Evolutionary conservation across 2,888 invertebrate genomes (phyloP).

Genomic region (Autographa gamma): DNA sequence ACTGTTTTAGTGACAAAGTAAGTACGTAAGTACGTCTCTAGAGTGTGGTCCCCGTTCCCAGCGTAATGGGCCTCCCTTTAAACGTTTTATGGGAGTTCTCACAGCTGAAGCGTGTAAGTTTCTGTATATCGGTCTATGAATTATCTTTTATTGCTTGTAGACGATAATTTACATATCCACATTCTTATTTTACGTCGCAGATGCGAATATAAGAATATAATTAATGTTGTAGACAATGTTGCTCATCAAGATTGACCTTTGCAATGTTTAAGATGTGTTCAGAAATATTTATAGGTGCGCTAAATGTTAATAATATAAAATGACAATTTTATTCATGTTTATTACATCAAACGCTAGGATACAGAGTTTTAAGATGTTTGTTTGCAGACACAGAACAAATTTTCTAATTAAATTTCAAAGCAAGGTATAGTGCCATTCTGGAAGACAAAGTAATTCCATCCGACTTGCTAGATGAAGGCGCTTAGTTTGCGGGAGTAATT

Average conservation of each 20-base stretch:
- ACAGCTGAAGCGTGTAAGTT: constrained; percentile 17
- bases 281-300: too few relatives aligned
- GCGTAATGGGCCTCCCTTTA: constrained; percentile 14
- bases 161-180: constrained; percentile 4
- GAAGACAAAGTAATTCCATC: not conserved
- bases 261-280: not conserved
- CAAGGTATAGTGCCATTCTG: not conserved
- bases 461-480: not conserved
- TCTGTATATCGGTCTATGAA: constrained; percentile 10
- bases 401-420: not conserved
- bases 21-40: not conserved
- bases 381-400: too few relatives aligned
- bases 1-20: constrained; percentile 17
- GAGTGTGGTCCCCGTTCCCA: constrained; percentile 9
- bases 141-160: constrained; percentile 8
- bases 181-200: not conserved
- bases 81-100: constrained; percentile 33
- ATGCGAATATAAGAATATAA: not conserved
- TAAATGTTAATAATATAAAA: not conserved
- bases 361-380: not conserved
- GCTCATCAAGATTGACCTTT: not conserved
- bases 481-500: constrained; percentile 4
- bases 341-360: not conserved
- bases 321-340: not conserved
- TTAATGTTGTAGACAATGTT: not conserved